Evolutionary conservation across 2,888 invertebrate genomes (phyloP).

Genomic region (Dorcus hopei): DNA sequence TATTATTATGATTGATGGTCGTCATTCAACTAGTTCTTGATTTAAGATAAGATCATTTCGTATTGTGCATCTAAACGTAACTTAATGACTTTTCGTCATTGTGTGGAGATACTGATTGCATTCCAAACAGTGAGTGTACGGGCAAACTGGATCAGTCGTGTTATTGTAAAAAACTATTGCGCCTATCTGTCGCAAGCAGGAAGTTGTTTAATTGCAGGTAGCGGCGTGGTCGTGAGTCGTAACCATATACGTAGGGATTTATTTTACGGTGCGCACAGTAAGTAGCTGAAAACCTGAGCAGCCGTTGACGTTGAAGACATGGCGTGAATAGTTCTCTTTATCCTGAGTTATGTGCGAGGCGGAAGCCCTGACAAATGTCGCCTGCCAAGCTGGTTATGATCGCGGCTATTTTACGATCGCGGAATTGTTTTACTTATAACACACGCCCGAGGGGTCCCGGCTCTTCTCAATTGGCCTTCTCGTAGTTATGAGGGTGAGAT

Average conservation of each 20-base stretch:
- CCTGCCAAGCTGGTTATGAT: slow-evolving; percentile 28
- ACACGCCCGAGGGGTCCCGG: too few species aligned
- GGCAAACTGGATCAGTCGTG: background rate
- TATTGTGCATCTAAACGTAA: too few species aligned
- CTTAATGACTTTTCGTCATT: too few species aligned
- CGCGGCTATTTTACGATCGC: slow-evolving; percentile 24
- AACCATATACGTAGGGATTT: slow-evolving; percentile 16
- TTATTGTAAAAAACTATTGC: too few species aligned
- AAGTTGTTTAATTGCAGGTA: slow-evolving; percentile 23
- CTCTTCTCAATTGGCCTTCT: too few species aligned
- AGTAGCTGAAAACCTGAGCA: slow-evolving; percentile 1
- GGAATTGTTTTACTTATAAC: slow-evolving; percentile 15
- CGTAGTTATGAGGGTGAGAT: too few species aligned
- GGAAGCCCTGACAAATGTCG: slow-evolving; percentile 30
- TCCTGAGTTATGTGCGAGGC: slow-evolving; percentile 22
- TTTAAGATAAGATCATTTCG: too few species aligned
- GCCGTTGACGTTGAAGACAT: slow-evolving; percentile 14
- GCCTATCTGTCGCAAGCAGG: slow-evolving; percentile 17
- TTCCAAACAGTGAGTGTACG: background rate
- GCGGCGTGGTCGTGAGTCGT: slow-evolving; percentile 12
- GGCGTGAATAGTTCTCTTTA: slow-evolving; percentile 22
- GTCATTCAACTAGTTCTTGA: too few species aligned
- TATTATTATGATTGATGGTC: too few species aligned
- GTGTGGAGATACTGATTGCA: too few species aligned
- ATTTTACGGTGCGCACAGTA: slow-evolving; percentile 5